A percentile compares a stretch with the other conserved stretches of the same genome.
Conservation (phyloP, 2,113 vertebrate species). For the Coptodon bakossiorum region DNA sequence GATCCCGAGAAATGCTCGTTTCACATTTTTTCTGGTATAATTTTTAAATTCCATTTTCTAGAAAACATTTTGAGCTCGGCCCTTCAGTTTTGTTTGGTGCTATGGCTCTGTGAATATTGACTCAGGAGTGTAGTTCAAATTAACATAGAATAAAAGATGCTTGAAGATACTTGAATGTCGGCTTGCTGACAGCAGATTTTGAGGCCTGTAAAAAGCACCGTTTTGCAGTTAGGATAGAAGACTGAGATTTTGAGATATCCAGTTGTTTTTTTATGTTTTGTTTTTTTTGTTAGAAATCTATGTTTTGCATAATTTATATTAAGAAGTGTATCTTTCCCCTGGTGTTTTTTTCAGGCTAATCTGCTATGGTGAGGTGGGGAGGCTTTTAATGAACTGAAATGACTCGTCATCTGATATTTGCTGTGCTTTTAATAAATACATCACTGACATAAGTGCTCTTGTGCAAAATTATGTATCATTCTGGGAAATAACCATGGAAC, state of each 20-base stretch:
- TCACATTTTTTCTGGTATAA: not conserved
- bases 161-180: not conserved
- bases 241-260: not conserved
- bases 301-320: not conserved
- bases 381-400: not conserved
- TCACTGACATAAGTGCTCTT: not conserved
- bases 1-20: not conserved
- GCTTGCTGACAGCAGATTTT: not conserved
- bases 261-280: not conserved
- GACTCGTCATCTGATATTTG: not conserved
- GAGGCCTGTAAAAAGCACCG: not conserved
- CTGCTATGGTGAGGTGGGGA: not conserved
- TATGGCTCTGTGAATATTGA: not conserved
- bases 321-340: not conserved
- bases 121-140: not conserved
- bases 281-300: not conserved
- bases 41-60: not conserved
- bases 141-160: not conserved
- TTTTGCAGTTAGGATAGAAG: not conserved
- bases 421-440: not conserved
- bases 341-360: not conserved
- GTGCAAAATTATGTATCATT: not conserved
- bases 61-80: not conserved
- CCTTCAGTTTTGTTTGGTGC: not conserved
- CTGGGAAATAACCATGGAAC: not conserved